Conservation (phyloP, 1,140 invertebrate genomes). For the Monochamus saltuarius region DNA sequence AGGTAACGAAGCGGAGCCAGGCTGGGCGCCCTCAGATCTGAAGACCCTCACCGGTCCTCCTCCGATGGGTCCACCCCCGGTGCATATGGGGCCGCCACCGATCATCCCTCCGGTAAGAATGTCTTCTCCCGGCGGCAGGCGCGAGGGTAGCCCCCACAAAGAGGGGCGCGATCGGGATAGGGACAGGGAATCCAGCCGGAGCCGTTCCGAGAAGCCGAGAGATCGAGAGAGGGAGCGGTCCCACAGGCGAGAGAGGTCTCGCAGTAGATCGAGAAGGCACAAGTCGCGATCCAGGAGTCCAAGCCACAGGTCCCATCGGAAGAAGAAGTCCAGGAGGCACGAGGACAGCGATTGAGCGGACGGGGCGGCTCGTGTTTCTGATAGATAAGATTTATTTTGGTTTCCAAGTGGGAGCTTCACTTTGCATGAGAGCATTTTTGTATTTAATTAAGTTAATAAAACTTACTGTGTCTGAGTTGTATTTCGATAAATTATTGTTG, state of each 20-base stretch:
- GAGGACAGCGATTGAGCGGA: conserved; percentile 44
- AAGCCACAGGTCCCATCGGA: conserved; percentile 56
- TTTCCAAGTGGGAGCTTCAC: no score
- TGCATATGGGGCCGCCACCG: conserved; percentile 51
- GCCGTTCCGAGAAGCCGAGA: conserved; percentile 51
- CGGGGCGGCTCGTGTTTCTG: no score
- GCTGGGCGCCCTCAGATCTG: conserved; percentile 63
- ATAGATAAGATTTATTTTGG: no score
- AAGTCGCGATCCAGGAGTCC: conserved; percentile 63
- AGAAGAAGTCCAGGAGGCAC: conserved; percentile 59
- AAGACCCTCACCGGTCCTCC: conserved; percentile 59
- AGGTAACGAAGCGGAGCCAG: conserved; percentile 51
- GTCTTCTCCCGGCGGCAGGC: conserved; percentile 28
- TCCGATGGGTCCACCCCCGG: conserved; percentile 36
- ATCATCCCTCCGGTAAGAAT: conserved; percentile 33
- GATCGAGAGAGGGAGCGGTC: conserved; percentile 55
- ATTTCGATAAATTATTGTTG: no score
- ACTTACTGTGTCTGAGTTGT: no score
- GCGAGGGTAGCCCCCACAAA: conserved; percentile 26
- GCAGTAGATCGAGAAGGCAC: conserved; percentile 62
- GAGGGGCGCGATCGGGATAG: conserved; percentile 43
- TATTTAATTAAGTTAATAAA: no score
- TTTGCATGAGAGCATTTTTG: no score
- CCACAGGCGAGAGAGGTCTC: conserved; percentile 56
- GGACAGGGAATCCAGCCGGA: conserved; percentile 53